Conservation (phyloP, 2,888 invertebrate species). For the Cephonodes hylas region DNA sequence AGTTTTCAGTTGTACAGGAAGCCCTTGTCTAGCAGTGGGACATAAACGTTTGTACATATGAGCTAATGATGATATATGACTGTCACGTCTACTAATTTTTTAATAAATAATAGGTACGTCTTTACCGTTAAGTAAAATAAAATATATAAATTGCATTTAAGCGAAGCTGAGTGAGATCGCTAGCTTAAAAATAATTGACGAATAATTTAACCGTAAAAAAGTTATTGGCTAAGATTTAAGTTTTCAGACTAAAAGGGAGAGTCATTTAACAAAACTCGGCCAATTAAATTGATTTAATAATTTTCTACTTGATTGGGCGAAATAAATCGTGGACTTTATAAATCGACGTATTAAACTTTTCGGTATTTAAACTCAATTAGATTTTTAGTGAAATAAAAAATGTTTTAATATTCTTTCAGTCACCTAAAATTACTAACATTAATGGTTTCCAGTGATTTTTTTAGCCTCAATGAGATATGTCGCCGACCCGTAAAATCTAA, state of each 20-base stretch:
- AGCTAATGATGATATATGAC: too few relatives aligned
- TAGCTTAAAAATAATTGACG: background rate
- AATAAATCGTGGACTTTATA: background rate
- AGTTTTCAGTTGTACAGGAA: too few relatives aligned
- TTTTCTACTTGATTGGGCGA: slow-evolving; percentile 3
- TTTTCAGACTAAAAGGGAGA: background rate
- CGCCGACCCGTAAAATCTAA: too few relatives aligned
- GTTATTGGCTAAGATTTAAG: background rate
- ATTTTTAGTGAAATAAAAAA: background rate
- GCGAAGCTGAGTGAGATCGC: background rate
- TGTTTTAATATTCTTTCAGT: background rate
- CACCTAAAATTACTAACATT: slow-evolving; percentile 26
- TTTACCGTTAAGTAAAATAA: too few relatives aligned
- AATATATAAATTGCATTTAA: background rate
- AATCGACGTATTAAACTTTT: background rate
- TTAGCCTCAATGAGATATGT: too few relatives aligned
- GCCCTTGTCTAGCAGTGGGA: too few relatives aligned
- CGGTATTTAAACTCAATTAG: background rate
- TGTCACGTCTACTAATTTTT: too few relatives aligned
- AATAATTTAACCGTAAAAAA: background rate
- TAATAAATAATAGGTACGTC: too few relatives aligned
- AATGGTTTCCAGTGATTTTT: too few relatives aligned
- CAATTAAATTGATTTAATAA: slow-evolving; percentile 3
- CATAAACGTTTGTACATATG: too few relatives aligned
- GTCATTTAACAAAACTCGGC: background rate